Evolutionary conservation across 64 coral and sea anemone species (phyloP).

Genomic region (Pachyseris speciosa): DNA sequence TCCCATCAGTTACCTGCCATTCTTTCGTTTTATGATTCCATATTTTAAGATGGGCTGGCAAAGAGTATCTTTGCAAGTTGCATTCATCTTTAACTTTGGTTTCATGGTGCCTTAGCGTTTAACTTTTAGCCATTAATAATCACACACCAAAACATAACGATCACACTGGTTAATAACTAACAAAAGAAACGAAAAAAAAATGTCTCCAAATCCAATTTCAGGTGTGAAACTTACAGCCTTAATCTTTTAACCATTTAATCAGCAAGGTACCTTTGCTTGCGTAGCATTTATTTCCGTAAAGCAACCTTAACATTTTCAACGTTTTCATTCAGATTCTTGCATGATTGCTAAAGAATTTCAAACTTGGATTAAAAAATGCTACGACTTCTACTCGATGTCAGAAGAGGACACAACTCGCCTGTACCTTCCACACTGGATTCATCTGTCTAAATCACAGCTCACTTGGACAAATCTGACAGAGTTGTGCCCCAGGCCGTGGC

Average conservation of each 20-base stretch:
- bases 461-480: neutral
- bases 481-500: constrained; percentile 35
- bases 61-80: no score
- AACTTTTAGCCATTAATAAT: no score
- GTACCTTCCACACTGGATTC: constrained; percentile 23
- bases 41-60: no score
- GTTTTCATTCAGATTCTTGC: neutral
- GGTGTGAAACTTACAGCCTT: no score
- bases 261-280: neutral
- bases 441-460: neutral
- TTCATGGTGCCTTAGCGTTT: no score
- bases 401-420: constrained; percentile 33
- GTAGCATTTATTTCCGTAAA: neutral
- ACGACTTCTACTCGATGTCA: constrained; percentile 30
- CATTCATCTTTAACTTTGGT: no score
- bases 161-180: no score
- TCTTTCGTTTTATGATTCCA: neutral
- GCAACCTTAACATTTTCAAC: neutral
- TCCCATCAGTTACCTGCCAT: neutral
- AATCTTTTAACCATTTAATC: no score
- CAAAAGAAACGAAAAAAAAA: no score
- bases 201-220: no score
- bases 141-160: no score
- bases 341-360: neutral
- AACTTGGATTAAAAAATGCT: neutral